Evolutionary conservation across 2,888 invertebrate genomes (phyloP).

Genomic region (Pimpla rufipes): DNA sequence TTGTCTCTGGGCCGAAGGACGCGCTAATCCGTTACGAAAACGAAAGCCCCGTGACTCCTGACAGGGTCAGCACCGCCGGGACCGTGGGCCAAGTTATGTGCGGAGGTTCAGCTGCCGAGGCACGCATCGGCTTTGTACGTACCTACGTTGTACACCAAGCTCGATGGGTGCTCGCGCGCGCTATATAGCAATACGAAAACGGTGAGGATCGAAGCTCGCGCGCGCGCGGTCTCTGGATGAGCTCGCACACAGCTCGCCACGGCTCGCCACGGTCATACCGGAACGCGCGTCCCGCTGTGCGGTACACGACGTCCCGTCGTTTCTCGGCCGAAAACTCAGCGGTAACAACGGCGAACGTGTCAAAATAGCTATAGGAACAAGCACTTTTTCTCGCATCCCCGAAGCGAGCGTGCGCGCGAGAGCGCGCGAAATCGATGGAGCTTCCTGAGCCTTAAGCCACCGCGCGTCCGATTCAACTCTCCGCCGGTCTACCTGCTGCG

Average conservation of each 20-base stretch:
- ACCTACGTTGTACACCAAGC: not conserved
- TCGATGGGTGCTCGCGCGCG: conserved; percentile 11
- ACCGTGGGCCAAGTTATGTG: conserved; percentile 46
- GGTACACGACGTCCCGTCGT: conserved; percentile 82
- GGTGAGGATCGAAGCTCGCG: conserved; percentile 48
- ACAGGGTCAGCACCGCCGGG: conserved; percentile 59
- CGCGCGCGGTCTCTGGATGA: conserved; percentile 52
- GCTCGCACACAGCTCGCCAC: conserved; percentile 33
- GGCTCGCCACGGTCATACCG: conserved; percentile 66
- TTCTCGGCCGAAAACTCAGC: conserved; percentile 79
- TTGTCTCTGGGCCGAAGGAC: conserved; percentile 63
- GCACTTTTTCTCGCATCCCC: conserved; percentile 72
- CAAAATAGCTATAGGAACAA: conserved; percentile 82
- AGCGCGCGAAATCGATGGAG: conserved; percentile 65
- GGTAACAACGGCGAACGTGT: conserved; percentile 83
- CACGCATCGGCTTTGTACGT: conserved; percentile 25
- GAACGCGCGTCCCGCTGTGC: conserved; percentile 77
- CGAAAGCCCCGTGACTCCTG: conserved; percentile 63
- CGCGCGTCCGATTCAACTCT: conserved; percentile 36
- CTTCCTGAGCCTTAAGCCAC: conserved; percentile 24
- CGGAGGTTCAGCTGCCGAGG: conserved; percentile 41
- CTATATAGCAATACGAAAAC: conserved; percentile 23
- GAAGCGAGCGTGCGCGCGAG: conserved; percentile 64
- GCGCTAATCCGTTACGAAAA: conserved; percentile 67
- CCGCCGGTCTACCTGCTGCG: conserved; percentile 63